phyloP scores from a whole-genome alignment of 2,888 invertebrate species.

The Stenodema calcarata region DNA sequence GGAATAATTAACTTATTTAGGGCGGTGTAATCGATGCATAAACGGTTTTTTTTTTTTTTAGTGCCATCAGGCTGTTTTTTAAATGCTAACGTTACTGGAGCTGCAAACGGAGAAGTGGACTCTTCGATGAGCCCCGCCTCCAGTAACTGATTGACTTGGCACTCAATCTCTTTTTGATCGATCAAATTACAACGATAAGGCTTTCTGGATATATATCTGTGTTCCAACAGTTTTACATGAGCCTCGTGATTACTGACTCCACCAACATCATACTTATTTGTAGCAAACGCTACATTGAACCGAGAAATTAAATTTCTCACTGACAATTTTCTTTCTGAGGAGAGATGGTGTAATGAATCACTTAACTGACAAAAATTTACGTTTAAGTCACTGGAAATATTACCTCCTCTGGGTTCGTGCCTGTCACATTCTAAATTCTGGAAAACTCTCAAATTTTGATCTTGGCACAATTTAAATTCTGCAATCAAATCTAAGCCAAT shows the following conservation, averaged over 20 bases:
- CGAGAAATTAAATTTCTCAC: constrained; percentile 6
- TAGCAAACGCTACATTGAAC: too few species aligned
- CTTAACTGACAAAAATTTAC: constrained; percentile 9
- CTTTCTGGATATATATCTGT: too few species aligned
- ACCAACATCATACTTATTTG: constrained; percentile 48
- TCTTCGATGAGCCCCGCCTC: constrained; percentile 35
- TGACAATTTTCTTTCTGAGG: constrained; percentile 24
- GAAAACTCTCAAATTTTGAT: constrained; percentile 15
- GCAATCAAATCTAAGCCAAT: constrained; percentile 18
- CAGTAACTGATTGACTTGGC: constrained; percentile 18
- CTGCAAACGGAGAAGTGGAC: constrained; percentile 31
- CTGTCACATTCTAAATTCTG: constrained; percentile 4
- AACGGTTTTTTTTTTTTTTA: neutral
- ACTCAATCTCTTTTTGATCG: too few species aligned
- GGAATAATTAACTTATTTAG: constrained; percentile 45
- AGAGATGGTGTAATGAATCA: constrained; percentile 14
- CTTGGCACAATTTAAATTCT: constrained; percentile 24
- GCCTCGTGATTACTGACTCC: constrained; percentile 33
- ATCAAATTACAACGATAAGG: too few species aligned
- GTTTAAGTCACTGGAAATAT: constrained; percentile 11
- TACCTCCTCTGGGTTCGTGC: constrained; percentile 10
- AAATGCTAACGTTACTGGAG: too few species aligned
- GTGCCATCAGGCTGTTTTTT: constrained; percentile 5
- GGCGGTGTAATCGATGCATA: constrained; percentile 16
- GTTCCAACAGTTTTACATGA: constrained; percentile 34